phyloP scores from a whole-genome alignment of 2,888 invertebrate species.

The Odontomyia ornata region DNA sequence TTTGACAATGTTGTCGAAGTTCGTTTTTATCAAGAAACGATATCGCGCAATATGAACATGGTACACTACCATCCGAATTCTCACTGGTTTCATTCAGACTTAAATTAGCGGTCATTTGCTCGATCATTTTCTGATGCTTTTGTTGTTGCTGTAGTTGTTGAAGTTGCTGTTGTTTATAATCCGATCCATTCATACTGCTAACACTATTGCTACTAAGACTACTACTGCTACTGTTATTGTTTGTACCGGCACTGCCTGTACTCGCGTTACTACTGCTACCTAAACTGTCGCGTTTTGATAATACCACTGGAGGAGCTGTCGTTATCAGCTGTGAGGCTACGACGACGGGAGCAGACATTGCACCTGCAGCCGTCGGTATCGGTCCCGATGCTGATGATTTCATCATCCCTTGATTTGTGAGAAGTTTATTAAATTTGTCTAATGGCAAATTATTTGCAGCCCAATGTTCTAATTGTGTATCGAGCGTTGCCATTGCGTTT shows the following conservation, averaged over 20 bases:
- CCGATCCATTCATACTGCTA: slow-evolving; percentile 44
- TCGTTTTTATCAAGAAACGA: slow-evolving; percentile 67
- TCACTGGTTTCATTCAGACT: slow-evolving; percentile 48
- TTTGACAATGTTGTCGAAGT: slow-evolving; percentile 69
- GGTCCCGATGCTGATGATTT: not conserved
- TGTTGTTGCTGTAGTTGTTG: slow-evolving; percentile 40
- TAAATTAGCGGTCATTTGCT: slow-evolving; percentile 43
- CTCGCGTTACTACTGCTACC: slow-evolving; percentile 38
- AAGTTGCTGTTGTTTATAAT: slow-evolving; percentile 35
- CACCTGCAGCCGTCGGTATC: not conserved
- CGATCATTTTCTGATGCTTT: slow-evolving; percentile 43
- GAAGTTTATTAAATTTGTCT: slow-evolving; percentile 62
- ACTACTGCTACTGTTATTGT: slow-evolving; percentile 51
- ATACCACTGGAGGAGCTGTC: slow-evolving; percentile 51
- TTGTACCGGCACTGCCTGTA: slow-evolving; percentile 49
- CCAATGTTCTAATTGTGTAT: slow-evolving; percentile 65
- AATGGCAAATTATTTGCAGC: slow-evolving; percentile 63
- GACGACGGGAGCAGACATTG: not conserved
- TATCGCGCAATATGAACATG: slow-evolving; percentile 70
- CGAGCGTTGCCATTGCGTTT: slow-evolving; percentile 63
- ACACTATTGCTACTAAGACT: slow-evolving; percentile 48
- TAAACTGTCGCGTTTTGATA: slow-evolving; percentile 51
- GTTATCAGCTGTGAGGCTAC: not conserved
- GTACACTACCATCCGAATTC: slow-evolving; percentile 56
- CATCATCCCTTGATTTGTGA: slow-evolving; percentile 58